Percentiles rank a stretch among this genome's conserved stretches.
Evolutionary conservation across 2,113 vertebrate species (phyloP).

Genomic region (Lichenostomus cassidix): DNA sequence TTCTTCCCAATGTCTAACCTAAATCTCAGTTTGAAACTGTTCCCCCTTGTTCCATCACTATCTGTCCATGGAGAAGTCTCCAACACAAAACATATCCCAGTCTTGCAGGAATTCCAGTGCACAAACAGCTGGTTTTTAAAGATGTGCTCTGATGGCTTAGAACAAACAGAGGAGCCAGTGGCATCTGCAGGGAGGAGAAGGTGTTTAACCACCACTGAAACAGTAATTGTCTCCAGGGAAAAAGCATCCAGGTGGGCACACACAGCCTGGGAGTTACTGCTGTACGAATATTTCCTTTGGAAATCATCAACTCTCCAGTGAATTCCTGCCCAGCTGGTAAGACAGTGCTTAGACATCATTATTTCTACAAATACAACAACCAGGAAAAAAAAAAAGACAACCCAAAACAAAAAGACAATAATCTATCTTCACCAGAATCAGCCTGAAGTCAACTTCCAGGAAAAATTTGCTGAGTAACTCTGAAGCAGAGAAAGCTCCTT

Average conservation of each 20-base stretch:
- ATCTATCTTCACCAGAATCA: neutral
- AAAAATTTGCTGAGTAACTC: neutral
- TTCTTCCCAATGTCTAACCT: neutral
- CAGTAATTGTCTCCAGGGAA: neutral
- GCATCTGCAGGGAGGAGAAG: neutral
- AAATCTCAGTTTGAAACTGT: no score
- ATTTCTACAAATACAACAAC: neutral
- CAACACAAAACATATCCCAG: accelerated
- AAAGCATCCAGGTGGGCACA: neutral
- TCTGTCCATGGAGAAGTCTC: neutral
- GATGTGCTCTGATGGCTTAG: neutral
- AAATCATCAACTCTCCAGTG: neutral
- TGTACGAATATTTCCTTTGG: neutral
- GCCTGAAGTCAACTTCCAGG: neutral
- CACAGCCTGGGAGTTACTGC: neutral
- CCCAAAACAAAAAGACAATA: neutral
- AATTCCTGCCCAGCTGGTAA: neutral
- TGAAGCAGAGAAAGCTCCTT: neutral
- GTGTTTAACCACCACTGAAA: neutral
- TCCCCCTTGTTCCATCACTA: neutral
- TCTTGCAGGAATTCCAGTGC: neutral
- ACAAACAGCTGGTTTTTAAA: accelerated
- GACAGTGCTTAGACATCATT: neutral
- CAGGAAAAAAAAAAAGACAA: neutral
- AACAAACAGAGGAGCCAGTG: neutral